Percentiles rank a stretch among this genome's conserved stretches.
These are phyloP conservation scores for Cyanoramphus novaezelandiae DNA, from an alignment of 2,113 vertebrate genomes.

Conservation along the genomic window DNA sequence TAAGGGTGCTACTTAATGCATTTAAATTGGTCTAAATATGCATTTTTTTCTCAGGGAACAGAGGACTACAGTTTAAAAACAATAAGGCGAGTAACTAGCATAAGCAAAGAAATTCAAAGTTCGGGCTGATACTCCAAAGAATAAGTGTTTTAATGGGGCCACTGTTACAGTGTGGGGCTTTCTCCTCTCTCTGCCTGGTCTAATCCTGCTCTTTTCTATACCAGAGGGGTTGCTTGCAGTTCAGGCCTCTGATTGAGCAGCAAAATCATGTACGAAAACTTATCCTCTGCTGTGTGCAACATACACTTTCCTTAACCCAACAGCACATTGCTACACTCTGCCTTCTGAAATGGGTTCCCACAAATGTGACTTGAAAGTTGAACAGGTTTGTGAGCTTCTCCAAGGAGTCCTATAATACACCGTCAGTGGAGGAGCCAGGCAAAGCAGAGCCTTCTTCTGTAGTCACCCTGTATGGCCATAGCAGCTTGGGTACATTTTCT, in stretches of 20 bases:
- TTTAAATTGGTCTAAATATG: slow-evolving; percentile 47
- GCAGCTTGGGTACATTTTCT: background rate
- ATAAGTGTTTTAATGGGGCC: background rate
- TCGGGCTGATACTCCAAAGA: background rate
- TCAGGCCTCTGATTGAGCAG: background rate
- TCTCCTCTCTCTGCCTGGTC: background rate
- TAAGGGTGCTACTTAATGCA: slow-evolving; percentile 26
- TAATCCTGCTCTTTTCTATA: background rate
- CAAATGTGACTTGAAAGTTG: background rate
- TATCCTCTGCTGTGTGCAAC: rapidly evolving
- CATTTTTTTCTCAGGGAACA: slow-evolving; percentile 45
- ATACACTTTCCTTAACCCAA: rapidly evolving
- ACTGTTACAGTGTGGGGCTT: background rate
- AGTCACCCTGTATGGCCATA: rapidly evolving
- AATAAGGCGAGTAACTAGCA: background rate
- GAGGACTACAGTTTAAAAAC: background rate
- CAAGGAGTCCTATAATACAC: background rate
- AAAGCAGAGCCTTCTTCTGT: rapidly evolving
- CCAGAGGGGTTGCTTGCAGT: background rate
- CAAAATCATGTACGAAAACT: background rate
- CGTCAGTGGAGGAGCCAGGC: rapidly evolving
- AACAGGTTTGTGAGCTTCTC: background rate
- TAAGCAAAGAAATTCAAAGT: background rate
- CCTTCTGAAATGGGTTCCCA: background rate
- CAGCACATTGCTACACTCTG: background rate